Base-by-base conservation (phyloP, 2,113 vertebrate species). In the Atrichornis clamosus region DNA sequence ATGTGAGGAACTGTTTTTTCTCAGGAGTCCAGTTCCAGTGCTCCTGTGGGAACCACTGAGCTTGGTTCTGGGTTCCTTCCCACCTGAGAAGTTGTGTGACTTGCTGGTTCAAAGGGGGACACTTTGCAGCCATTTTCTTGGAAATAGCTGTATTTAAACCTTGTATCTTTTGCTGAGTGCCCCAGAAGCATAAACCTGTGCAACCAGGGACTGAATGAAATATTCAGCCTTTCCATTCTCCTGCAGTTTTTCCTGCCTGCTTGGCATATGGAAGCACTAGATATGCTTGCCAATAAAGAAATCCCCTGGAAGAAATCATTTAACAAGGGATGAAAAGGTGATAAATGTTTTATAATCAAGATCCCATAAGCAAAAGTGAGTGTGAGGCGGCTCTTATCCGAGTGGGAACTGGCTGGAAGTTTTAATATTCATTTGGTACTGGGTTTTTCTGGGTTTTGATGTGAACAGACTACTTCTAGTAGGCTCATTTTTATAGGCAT, bases 331-430 rank as follows among this genome's bases (percentile, higher is more conserved):
- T 82, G 78, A 90, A 95, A 87, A 85, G 8, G 33, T 91, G 92
- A 91, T 91, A 94, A 95, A 96, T 94, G 78, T 79, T 95, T 94
- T 87, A 83, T 85, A 87, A 91, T 79, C 74, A 64, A 87, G 53
- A 78, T 87, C 84, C 87, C 74, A 37, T 64, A 85, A 85, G 84
- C 52, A 94, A 76, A 79, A 94, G 27, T 28, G 41, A 89, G 47
- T 30, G 42, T 81, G 70, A 95, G 62, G 75, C 49, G 78, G 84
- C 49, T 93, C 84, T 72, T 89, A 81, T 10, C 73, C 30, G 13
- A 94, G 58, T n/a, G 46, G 74, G 78, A 89, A 50, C 58, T 56
- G 47, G 56, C 49, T 93, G 78, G 52, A 90, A 83, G 74, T 79
- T 96, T 91, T 91, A 82, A 49, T 58, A 75, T 69, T 78, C 62